Base-by-base conservation (phyloP, 2,797 vertebrate genomes). In the Champsocephalus gunnari region DNA sequence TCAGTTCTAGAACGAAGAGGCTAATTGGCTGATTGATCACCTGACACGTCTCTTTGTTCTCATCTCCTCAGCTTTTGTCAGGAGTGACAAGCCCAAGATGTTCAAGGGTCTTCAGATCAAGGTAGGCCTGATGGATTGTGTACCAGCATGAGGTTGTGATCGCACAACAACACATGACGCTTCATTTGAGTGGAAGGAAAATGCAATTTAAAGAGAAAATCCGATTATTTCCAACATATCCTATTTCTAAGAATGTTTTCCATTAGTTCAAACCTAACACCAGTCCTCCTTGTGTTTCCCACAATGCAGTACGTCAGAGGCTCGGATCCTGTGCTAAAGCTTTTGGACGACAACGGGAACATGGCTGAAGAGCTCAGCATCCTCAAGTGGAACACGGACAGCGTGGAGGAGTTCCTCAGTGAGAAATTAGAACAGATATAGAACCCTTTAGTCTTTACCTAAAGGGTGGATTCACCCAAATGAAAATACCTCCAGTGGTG, bases 311-410 rank as follows among this genome's bases (percentile, higher is more conserved):
- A 99, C 57, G 98, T 99, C 58, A 96, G 97, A 89, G 98, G 98
- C 84, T 97, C 98, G 43, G 98, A 99, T 86, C 98, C 98, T 94
- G 95, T 99, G 10, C 95, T 99, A 45, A 99, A 99, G 96, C 96
- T 99, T 87, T 92, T 99, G 96, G 98, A 99, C 8, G 97, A 99
- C 86, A 96, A 85, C 63, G 98, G 98, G 97, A 99, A 99, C 96
- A 98, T 99, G 53, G 97, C 97, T 81, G 98, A 99, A 87, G 98
- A 99, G 67, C 94, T 99, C 79, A 99, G 98, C 96, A 99, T 99
- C 93, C 96, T 98, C 92, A 99, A 99, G 87, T 99, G 98, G 98
- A 99, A 99, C 92, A 99, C 98, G 1, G 98, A 99, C 92, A 99
- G 98, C 0, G 98, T 99, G 53, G 98, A 99, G 91, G 98, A 99